These are phyloP conservation scores for Oscheius sp. DNA, from an alignment of 2,888 invertebrate genomes.

Conservation along the genomic window DNA sequence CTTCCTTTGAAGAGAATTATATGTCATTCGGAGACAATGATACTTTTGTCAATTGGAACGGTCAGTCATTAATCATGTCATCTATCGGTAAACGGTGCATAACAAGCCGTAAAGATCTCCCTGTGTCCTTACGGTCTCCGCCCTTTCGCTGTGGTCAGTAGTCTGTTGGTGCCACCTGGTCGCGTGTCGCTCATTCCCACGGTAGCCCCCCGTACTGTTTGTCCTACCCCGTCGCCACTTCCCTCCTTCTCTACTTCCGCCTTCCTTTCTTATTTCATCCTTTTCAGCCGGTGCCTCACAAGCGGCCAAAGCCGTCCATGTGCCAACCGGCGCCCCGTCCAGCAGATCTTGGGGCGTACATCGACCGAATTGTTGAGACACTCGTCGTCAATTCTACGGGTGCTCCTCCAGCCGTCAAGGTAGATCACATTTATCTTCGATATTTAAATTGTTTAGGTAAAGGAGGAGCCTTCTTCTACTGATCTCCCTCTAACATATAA, in stretches of 20 bases:
- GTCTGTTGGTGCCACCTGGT: conserved; percentile 18
- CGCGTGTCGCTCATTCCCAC: conserved; percentile 29
- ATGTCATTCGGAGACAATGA: conserved; percentile 6
- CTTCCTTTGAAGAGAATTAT: neutral
- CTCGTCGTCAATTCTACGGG: conserved; percentile 50
- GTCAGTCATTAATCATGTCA: no score
- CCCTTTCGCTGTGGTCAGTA: conserved; percentile 6
- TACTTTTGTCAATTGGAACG: no score
- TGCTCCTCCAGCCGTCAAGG: conserved; percentile 21
- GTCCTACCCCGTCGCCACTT: conserved; percentile 3
- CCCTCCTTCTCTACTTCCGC: conserved; percentile 13
- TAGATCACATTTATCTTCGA: neutral
- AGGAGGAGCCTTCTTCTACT: conserved; percentile 25
- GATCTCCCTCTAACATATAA: conserved; percentile 51
- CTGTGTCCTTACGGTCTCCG: conserved; percentile 13
- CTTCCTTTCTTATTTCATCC: neutral
- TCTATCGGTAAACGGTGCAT: no score
- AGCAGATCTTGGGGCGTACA: conserved; percentile 50
- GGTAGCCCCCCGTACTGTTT: conserved; percentile 30
- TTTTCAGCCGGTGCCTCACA: conserved; percentile 50
- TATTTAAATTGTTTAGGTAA: conserved; percentile 3
- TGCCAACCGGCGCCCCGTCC: conserved; percentile 32
- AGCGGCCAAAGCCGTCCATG: conserved; percentile 33
- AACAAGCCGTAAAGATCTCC: conserved; percentile 2
- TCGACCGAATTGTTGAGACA: conserved; percentile 56